Evolutionary conservation across 1,140 invertebrate species (phyloP).

Genomic region (Ceratitis capitata): DNA sequence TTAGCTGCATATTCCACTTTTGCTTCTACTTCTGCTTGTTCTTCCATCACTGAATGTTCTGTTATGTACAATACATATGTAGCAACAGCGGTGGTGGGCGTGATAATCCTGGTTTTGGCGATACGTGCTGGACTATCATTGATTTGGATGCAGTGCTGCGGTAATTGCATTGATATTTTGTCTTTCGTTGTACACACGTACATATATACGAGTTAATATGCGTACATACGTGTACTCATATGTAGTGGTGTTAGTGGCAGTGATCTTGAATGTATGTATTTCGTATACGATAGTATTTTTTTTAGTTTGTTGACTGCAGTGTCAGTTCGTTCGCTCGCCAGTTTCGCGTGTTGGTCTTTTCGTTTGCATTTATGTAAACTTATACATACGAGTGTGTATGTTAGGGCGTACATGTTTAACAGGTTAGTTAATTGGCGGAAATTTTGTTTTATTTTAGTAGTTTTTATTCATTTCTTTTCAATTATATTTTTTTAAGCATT

Average conservation of each 20-base stretch:
- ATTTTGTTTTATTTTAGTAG: not conserved
- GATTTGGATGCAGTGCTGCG: not conserved
- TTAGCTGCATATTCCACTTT: not conserved
- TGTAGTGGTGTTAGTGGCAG: not conserved
- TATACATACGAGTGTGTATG: too few relatives aligned
- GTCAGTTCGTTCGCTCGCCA: not conserved
- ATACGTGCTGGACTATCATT: not conserved
- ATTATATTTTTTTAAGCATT: too few relatives aligned
- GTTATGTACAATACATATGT: too few relatives aligned
- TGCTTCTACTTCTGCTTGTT: not conserved
- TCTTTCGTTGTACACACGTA: too few relatives aligned
- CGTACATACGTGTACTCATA: too few relatives aligned
- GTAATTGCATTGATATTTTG: not conserved
- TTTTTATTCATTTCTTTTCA: too few relatives aligned
- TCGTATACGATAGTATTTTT: too few relatives aligned
- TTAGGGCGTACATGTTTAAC: too few relatives aligned
- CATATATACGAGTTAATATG: too few relatives aligned
- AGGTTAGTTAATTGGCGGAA: not conserved
- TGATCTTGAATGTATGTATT: conserved; percentile 14
- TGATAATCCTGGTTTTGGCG: not conserved
- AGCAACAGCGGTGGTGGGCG: not conserved
- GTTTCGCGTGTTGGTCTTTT: conserved; percentile 3
- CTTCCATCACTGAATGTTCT: not conserved
- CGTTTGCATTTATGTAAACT: too few relatives aligned
- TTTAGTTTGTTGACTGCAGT: not conserved